These are phyloP conservation scores for Meleagris gallopavo DNA, from an alignment of 2,113 vertebrate species.

Conservation along the genomic window DNA sequence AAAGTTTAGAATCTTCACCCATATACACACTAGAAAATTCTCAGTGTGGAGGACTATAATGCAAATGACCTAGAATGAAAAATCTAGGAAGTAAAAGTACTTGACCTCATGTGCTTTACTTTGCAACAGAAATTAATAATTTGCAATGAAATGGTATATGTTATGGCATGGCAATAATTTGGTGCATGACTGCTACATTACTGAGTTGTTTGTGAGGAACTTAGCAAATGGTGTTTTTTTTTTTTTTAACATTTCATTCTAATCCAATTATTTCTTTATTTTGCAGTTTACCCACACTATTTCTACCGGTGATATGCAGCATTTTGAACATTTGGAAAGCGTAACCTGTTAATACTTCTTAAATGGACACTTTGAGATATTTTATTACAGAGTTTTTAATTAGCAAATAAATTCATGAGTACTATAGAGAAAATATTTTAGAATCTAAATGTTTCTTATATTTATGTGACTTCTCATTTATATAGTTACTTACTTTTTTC, in stretches of 20 bases:
- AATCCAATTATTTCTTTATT: background rate
- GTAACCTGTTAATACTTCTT: slow-evolving; percentile 78
- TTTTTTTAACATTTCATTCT: background rate
- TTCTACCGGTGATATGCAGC: slow-evolving; percentile 91
- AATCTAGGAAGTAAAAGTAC: background rate
- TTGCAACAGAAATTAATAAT: background rate
- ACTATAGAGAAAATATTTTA: slow-evolving; percentile 89
- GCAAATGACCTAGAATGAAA: background rate
- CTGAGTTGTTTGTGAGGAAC: slow-evolving; percentile 5
- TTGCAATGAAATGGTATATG: background rate
- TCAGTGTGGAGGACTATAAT: background rate
- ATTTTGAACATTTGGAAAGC: slow-evolving; percentile 72
- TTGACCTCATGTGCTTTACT: background rate
- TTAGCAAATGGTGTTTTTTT: background rate
- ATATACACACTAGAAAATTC: background rate
- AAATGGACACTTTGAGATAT: slow-evolving; percentile 84
- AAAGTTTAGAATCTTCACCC: background rate
- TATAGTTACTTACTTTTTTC: slow-evolving; percentile 78
- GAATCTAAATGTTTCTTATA: slow-evolving; percentile 90
- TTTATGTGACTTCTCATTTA: slow-evolving; percentile 88
- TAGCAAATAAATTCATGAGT: slow-evolving; percentile 81
- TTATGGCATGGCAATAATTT: background rate
- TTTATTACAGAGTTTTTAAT: slow-evolving; percentile 90
- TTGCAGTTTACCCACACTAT: slow-evolving; percentile 94
- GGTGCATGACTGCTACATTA: background rate